Evolutionary conservation across 2,113 vertebrate genomes (phyloP).

Genomic region (Brienomyrus brachyistius): DNA sequence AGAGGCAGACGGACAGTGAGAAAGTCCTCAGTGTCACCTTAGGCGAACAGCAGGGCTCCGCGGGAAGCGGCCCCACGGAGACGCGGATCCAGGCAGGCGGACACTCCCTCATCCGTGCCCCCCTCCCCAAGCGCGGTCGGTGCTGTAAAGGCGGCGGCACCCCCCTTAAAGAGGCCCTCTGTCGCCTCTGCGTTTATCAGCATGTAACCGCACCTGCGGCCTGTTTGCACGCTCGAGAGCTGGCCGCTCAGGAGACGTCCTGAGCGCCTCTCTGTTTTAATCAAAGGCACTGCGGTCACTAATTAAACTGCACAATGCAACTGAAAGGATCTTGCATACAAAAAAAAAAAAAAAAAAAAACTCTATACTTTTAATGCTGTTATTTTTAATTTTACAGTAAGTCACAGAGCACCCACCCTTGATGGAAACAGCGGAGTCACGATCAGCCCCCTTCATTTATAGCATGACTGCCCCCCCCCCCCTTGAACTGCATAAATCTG

Average conservation of each 20-base stretch:
- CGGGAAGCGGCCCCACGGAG: not conserved
- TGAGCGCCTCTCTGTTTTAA: not conserved
- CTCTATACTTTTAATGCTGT: not conserved
- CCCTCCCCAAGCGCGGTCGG: not conserved
- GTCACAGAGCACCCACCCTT: not conserved
- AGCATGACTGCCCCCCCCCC: not conserved
- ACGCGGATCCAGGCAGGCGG: not conserved
- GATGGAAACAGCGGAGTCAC: not conserved
- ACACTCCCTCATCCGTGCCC: not conserved
- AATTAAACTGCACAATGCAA: conserved; percentile 1
- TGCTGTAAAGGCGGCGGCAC: not conserved
- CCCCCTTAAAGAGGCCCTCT: not conserved
- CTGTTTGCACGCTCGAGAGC: not conserved
- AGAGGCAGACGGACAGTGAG: not conserved
- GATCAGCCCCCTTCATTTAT: not conserved
- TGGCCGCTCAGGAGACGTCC: not conserved
- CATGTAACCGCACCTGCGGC: not conserved
- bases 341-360: not conserved
- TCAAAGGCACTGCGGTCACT: not conserved
- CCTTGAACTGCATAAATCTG: not conserved
- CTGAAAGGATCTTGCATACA: not conserved
- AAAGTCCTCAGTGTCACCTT: not conserved
- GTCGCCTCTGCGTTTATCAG: not conserved
- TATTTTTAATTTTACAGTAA: not conserved
- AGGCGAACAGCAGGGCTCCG: not conserved